Percentiles rank a stretch among this genome's conserved stretches.
These are phyloP conservation scores for Scomber japonicus DNA, from an alignment of 2,113 vertebrate genomes.

Conservation along the genomic window DNA sequence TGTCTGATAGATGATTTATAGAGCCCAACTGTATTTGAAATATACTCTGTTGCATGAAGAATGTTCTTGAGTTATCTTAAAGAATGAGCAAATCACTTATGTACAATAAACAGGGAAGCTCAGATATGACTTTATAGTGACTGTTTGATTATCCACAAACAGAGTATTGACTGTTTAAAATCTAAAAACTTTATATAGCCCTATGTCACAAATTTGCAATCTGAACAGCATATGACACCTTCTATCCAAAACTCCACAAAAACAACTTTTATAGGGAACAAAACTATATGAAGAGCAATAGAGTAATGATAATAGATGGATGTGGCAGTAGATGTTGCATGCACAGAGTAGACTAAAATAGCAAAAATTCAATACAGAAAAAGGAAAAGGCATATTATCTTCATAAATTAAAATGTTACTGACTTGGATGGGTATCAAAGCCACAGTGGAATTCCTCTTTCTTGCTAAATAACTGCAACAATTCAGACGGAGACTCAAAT, in stretches of 20 bases:
- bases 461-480: neutral
- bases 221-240: too few relatives aligned
- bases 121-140: neutral
- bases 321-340: too few relatives aligned
- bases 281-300: too few relatives aligned
- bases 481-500: neutral
- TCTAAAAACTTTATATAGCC: too few relatives aligned
- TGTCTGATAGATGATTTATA: constrained; percentile 15
- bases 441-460: neutral
- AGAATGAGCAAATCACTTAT: neutral
- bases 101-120: neutral
- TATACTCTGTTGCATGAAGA: neutral
- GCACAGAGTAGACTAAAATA: too few relatives aligned
- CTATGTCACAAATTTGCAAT: too few relatives aligned
- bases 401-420: neutral
- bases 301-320: too few relatives aligned
- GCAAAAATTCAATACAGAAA: too few relatives aligned
- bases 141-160: neutral
- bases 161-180: neutral
- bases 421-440: neutral
- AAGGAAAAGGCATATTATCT: neutral
- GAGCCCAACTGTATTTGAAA: neutral
- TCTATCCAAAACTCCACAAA: too few relatives aligned
- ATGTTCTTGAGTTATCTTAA: neutral
- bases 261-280: too few relatives aligned